A percentile compares a stretch with the other conserved stretches of the same genome.
These are phyloP conservation scores for Metellina segmentata DNA, from an alignment of 2,888 invertebrate genomes.

Conservation along the genomic window DNA sequence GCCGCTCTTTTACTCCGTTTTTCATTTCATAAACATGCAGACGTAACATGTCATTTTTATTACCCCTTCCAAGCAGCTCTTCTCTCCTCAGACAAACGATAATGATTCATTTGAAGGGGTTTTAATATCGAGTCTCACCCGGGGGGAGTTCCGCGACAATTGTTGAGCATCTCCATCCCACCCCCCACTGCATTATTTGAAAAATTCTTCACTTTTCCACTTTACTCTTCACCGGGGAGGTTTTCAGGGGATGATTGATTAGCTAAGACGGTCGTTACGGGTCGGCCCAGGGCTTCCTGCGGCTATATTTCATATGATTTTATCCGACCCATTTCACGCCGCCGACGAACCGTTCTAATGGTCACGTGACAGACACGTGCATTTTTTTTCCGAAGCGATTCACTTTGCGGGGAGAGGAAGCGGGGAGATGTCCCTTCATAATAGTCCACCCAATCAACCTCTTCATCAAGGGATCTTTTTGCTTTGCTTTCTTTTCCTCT, in stretches of 20 bases:
- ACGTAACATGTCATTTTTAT: not conserved
- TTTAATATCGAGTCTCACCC: conserved; percentile 64
- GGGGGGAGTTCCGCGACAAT: conserved; percentile 20
- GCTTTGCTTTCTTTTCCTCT: not conserved
- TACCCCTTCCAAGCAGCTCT: not conserved
- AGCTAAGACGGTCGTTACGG: conserved; percentile 64
- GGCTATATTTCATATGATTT: conserved; percentile 75
- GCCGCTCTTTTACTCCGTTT: not conserved
- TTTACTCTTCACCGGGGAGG: conserved; percentile 25
- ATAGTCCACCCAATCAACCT: conserved; percentile 60
- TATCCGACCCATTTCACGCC: conserved; percentile 75
- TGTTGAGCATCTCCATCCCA: conserved; percentile 32
- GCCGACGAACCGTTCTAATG: conserved; percentile 71
- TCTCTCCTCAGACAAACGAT: conserved; percentile 31
- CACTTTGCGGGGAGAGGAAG: conserved; percentile 2
- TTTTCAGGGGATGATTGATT: conserved; percentile 68
- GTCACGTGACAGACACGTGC: conserved; percentile 71
- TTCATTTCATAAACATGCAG: not conserved
- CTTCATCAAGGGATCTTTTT: conserved; percentile 56
- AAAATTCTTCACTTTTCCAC: conserved; percentile 48
- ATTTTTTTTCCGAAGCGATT: conserved; percentile 50
- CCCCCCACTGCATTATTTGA: conserved; percentile 41
- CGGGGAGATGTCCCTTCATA: not conserved
- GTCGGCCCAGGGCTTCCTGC: conserved; percentile 67
- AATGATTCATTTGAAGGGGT: conserved; percentile 67